These are phyloP conservation scores for Limnodromus scolopaceus DNA, from an alignment of 2,797 vertebrate species.

Conservation along the genomic window DNA sequence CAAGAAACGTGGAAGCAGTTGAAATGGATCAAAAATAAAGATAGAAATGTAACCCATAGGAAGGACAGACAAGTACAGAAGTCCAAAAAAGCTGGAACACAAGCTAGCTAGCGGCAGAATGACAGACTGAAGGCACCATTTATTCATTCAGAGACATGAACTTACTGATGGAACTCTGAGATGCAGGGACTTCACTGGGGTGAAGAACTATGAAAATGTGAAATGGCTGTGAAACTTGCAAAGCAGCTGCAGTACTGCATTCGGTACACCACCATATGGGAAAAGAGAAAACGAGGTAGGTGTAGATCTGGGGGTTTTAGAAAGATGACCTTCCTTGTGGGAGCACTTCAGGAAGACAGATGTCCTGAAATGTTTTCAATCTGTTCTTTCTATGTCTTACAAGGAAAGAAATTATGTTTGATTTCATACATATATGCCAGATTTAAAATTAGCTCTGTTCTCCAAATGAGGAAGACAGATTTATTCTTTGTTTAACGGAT, in stretches of 20 bases:
- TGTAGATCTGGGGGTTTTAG: not conserved
- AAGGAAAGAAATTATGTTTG: not conserved
- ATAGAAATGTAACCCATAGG: not conserved
- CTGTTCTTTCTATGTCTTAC: not conserved
- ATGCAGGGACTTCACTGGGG: not conserved
- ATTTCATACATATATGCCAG: not conserved
- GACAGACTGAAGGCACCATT: not conserved
- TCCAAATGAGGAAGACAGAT: not conserved
- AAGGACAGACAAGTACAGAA: not conserved
- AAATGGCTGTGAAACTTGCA: not conserved
- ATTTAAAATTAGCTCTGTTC: not conserved
- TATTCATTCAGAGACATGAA: not conserved
- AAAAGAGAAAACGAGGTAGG: not conserved
- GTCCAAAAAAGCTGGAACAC: not conserved
- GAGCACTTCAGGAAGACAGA: not conserved
- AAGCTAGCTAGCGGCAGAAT: not conserved
- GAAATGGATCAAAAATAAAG: not conserved
- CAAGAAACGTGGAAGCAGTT: not conserved
- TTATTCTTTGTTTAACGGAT: not conserved
- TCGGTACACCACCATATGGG: rapidly evolving
- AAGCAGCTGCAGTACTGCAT: not conserved
- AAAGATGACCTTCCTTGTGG: not conserved
- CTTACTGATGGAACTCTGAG: not conserved
- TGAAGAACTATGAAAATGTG: not conserved
- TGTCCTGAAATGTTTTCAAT: not conserved